Base-by-base conservation (phyloP, 2,797 vertebrate species). In the Esox masquinongy region DNA sequence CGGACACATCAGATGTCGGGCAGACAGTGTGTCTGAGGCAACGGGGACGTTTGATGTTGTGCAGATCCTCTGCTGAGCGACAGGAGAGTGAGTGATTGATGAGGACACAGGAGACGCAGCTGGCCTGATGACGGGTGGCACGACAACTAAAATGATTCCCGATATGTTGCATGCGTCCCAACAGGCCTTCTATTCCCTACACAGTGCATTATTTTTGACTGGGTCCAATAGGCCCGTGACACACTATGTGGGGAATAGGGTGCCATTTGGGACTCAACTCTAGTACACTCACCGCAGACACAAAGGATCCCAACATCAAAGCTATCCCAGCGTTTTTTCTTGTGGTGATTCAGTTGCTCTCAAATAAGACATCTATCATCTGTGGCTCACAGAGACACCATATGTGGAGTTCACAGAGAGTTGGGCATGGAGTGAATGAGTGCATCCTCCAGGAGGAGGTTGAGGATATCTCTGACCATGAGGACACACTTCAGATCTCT, bases 231-330 rank as follows among this genome's bases (percentile, higher is more conserved):
- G 22, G 56, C n/a, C 11, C 24, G 56, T 24, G 12, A 24, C 24
- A 12, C 56, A 61, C 9, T 61, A 11, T 61, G 56, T 24, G 22
- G 22, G 22, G 22, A 12, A 61, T 61, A 61, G 24, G 24, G 22
- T 34, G 64, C 29, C 0, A 2, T 67, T 36, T 2, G 31, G 26
- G 29, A 67, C 5, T 26, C 26, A 34, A 1, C 5, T 5, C 4
- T 16, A 36, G 22, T 12, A 47, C 39, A 68, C 34, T 14, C 34
- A 34, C 78, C 12, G 56, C 9, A 80, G 2, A 24, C 63, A 77
- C n/a, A 72, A 73, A 36, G 31, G 29, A 31, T 34, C 64, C 64
- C 64, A 2, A 67, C 64, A 67, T 67, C 64, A 67, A 67, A 67
- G 64, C 15, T 14, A 8, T 8, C 31, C 64, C 2, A 0, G 15